Percentiles rank a stretch among this genome's conserved stretches.
Conservation (phyloP, 1,140 invertebrate genomes). For the Bombus balteatus region DNA sequence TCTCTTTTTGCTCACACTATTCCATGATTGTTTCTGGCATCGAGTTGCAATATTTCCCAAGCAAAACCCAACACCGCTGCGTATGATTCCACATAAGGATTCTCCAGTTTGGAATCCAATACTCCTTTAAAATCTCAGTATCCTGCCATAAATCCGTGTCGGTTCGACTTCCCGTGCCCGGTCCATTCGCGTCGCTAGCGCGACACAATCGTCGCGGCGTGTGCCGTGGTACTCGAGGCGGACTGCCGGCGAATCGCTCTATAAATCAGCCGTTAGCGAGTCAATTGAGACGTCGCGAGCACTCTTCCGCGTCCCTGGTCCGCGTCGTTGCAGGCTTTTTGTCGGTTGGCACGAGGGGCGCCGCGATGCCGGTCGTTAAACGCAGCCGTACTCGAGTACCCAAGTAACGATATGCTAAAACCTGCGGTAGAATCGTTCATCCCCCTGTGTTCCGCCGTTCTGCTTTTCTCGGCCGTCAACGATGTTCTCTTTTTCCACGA, state of each 20-base stretch:
- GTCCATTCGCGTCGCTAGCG: background rate
- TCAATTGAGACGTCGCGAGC: conserved; percentile 80
- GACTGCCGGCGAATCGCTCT: conserved; percentile 59
- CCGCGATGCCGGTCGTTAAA: conserved; percentile 74
- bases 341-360: conserved; percentile 48
- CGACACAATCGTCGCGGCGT: conserved; percentile 12
- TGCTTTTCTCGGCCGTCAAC: conserved; percentile 47
- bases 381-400: conserved; percentile 75
- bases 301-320: conserved; percentile 70
- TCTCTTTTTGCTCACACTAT: background rate
- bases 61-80: too few species aligned
- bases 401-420: conserved; percentile 80
- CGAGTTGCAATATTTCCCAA: background rate
- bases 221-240: conserved; percentile 32
- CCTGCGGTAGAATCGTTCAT: conserved; percentile 38
- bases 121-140: background rate
- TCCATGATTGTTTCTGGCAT: background rate
- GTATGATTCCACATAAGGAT: background rate
- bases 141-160: background rate
- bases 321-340: conserved; percentile 62
- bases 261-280: conserved; percentile 77
- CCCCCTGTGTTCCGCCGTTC: background rate
- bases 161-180: background rate
- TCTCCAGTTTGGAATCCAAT: background rate
- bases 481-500: conserved; percentile 12